Evolutionary conservation across 1,140 invertebrate species (phyloP).

Genomic region (Drosophila tropicalis): DNA sequence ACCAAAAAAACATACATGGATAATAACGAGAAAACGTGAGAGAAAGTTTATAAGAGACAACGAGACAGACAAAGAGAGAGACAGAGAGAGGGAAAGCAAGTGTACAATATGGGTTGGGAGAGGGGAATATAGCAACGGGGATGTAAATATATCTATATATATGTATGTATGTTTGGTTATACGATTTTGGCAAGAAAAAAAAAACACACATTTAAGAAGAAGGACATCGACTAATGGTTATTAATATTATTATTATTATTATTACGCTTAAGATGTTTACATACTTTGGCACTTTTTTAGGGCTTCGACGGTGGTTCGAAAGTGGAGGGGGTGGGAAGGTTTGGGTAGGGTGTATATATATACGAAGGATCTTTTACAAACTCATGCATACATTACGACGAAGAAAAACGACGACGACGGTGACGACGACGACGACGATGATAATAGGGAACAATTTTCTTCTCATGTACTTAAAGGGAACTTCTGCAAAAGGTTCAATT

Average conservation of each 20-base stretch:
- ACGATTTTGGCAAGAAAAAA: neutral
- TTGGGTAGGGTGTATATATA: conserved; percentile 14
- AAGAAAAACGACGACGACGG: neutral
- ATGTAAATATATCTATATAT: neutral
- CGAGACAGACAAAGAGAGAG: conserved; percentile 6
- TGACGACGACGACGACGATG: too few relatives aligned
- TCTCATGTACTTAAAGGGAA: too few relatives aligned
- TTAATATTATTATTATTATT: neutral
- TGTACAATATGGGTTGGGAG: neutral
- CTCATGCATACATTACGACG: conserved; percentile 1
- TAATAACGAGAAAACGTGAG: conserved; percentile 37
- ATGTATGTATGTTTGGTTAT: neutral
- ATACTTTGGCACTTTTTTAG: conserved; percentile 1
- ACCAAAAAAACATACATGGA: conserved; percentile 38
- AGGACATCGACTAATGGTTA: conserved; percentile 40
- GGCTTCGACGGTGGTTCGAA: neutral
- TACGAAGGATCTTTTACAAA: neutral
- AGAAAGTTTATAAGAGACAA: conserved; percentile 2
- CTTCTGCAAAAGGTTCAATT: too few relatives aligned
- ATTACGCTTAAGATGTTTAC: neutral
- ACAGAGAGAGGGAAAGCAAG: conserved; percentile 16
- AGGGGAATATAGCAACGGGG: conserved; percentile 23
- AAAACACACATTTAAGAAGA: neutral
- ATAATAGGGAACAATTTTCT: too few relatives aligned
- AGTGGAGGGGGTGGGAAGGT: neutral